phyloP scores from a whole-genome alignment of 2,113 vertebrate genomes.

The Dermatemys mawii region DNA sequence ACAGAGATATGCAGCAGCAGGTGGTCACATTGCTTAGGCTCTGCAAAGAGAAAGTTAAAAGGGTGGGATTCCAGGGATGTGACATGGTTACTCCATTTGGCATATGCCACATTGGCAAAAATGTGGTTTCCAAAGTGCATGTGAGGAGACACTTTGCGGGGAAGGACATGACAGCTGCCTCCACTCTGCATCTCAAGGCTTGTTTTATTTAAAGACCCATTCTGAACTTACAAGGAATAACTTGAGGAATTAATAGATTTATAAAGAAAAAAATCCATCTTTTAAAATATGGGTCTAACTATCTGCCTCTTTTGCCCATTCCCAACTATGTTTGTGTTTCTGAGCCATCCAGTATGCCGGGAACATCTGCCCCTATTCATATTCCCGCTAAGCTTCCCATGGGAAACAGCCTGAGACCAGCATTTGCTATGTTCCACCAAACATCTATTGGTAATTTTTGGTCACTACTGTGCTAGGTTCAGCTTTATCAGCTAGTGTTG shows the following conservation, averaged over 20 bases:
- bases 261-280: neutral
- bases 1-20: slow-evolving; percentile 41
- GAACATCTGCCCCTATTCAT: neutral
- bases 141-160: neutral
- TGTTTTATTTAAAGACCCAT: neutral
- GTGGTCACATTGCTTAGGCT: slow-evolving; percentile 29
- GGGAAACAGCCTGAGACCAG: neutral
- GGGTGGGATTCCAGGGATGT: slow-evolving; percentile 23
- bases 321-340: neutral
- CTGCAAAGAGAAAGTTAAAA: slow-evolving; percentile 46
- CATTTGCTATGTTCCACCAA: neutral
- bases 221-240: neutral
- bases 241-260: neutral
- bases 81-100: slow-evolving; percentile 39
- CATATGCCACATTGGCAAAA: slow-evolving; percentile 14
- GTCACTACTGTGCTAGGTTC: neutral
- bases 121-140: slow-evolving; percentile 33
- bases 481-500: neutral
- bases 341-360: neutral
- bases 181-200: neutral
- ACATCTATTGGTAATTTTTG: neutral
- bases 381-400: neutral
- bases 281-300: neutral
- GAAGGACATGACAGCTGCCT: neutral
- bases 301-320: neutral